Evolutionary conservation across 2,888 invertebrate genomes (phyloP), one percentile per base, ranked within the genome.

Genomic region (Plebejus anna): DNA sequence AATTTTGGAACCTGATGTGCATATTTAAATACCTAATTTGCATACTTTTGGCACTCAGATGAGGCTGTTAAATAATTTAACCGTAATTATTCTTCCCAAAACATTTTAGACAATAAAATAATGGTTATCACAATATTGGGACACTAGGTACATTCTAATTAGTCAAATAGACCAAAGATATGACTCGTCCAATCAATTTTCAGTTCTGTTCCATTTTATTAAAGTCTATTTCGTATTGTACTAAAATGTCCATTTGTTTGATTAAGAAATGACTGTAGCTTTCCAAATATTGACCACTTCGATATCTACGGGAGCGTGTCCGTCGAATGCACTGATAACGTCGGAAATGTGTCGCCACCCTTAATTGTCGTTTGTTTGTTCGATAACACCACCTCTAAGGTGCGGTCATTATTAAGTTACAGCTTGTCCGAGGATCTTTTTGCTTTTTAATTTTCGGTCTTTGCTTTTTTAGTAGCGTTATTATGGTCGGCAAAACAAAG

Each of bases 281-380:
- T 90, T 90, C 89, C 90, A 92, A 94, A 94, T 92, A 93, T 94
- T 93, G 91, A 92, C 92, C 84, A 87, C 84, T 83, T 83, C 83
- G 84, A 92, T 93, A 92, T 92, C 91, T 87, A 82, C 84, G 85
- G 85, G 84, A 87, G 89, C 86, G 88, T 76, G 76, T 76, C 87
- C 87, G 85, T 76, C 75, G 72, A 75, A 75, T 84, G 87, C 85
- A 86, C 84, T 89, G 91, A 92, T 90, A 91, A 89, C 85, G 84
- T 79, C 79, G 77, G 76, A 77, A 79, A 80, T 85, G 84, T 84
- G 88, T 85, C 89, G 88, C 88, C 89, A 82, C 82, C 87, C 86
- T 86, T 86, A 87, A 87, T 88, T 79, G 80, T 84, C 82, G 81
- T 83, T 79, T 87, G 88, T 90, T 90, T 90, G 86, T 87, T 87